phyloP scores from a whole-genome alignment of 2,888 invertebrate genomes.

The Cataglyphis cursor region DNA sequence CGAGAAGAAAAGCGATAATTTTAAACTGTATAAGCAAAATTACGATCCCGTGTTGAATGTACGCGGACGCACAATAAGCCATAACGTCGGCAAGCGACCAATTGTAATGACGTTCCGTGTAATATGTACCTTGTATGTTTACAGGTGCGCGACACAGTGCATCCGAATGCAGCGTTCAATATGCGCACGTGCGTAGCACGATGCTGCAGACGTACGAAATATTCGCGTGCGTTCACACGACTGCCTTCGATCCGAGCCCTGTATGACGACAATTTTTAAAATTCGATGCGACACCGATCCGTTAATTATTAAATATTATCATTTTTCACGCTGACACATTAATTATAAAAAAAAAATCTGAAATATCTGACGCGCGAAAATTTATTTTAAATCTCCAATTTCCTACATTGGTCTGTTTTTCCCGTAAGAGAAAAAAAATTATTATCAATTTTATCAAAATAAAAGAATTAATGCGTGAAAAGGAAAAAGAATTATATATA shows the following conservation, averaged over 20 bases:
- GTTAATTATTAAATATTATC: constrained; percentile 2
- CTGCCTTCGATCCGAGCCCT: not conserved
- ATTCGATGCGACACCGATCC: not conserved
- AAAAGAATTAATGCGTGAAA: not conserved
- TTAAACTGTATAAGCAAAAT: not conserved
- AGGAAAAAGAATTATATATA: not conserved
- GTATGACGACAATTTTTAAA: not conserved
- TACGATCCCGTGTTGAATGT: not conserved
- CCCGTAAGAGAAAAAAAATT: not conserved
- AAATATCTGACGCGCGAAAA: not conserved
- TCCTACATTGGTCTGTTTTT: not conserved
- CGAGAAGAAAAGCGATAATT: not conserved
- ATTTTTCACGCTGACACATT: not conserved
- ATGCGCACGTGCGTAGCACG: constrained; percentile 15
- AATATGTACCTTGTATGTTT: constrained; percentile 63
- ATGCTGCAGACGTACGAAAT: not conserved
- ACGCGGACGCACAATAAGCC: not conserved
- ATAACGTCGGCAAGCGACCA: constrained; percentile 69
- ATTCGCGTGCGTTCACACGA: not conserved
- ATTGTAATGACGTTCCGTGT: constrained; percentile 69
- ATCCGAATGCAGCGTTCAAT: constrained; percentile 23
- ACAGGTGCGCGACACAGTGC: constrained; percentile 25
- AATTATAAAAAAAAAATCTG: not conserved
- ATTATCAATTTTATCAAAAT: not conserved
- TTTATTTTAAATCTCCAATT: not conserved